Base-by-base conservation (phyloP, 2,888 invertebrate genomes). In the Drosophila stalkeri region DNA sequence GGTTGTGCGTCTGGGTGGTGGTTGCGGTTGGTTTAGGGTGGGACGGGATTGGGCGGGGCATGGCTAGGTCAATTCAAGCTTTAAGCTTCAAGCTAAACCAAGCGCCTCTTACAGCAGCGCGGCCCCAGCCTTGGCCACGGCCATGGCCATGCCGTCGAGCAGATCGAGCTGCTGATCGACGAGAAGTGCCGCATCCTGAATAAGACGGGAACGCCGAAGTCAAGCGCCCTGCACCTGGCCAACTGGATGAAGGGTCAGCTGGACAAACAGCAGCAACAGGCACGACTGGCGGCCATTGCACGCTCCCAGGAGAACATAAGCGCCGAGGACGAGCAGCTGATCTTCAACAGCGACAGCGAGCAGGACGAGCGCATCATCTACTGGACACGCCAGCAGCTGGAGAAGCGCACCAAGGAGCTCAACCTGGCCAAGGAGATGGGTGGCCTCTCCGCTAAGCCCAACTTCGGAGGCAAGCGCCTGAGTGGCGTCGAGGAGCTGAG, bases 161-260 rank as follows among this genome's bases (percentile, higher is more conserved):
- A 94, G 87, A 93, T 95, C 72, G 94, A 95, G 84, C 94, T 95
- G 88, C 91, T 95, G 73, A 95, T 95, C 77, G 95, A 95, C 89
- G 94, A 95, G 90, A 95, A 95, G 87, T 95, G 95, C 91, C 94
- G 95, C 78, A 94, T 94, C 72, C 92, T 95, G 72, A 95, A 94
- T 77, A 95, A 95, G 91, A 94, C 94, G 57, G 94, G 95, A 56
- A 94, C 94, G 44, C 95, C 95, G 85, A 95, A 95, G 91, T 96
- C 96, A 18, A 96, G 96, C 64, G 96, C 96, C 1, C 92, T 96
- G 56, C 96, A 96, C 85, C 93, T 97, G 77, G 96, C 96, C 77
- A 95, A 96, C 86, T 97, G 97, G 97, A 96, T 97, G 96, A 96
- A 96, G 68, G 96, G 96, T 6, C 95, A 96, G 72, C 94, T 96